These are phyloP conservation scores for Oncorhynchus nerka DNA, from an alignment of 2,113 vertebrate genomes.

Conservation along the genomic window DNA sequence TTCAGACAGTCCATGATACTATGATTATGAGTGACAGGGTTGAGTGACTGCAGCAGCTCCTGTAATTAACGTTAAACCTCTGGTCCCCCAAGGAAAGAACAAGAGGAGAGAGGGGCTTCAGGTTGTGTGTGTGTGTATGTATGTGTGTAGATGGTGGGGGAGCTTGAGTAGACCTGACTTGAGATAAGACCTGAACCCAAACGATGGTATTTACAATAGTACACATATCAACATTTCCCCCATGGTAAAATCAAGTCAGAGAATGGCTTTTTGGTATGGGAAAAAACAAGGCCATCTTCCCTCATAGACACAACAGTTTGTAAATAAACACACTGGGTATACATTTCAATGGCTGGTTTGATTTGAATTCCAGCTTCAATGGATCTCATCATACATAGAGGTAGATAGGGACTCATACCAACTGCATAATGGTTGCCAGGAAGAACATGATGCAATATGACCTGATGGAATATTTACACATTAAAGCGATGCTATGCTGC, in stretches of 20 bases:
- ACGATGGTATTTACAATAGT: too few species aligned
- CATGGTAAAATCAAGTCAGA: background rate
- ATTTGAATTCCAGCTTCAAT: background rate
- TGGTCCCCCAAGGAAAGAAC: background rate
- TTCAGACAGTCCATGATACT: background rate
- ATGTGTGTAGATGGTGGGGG: too few species aligned
- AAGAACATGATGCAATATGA: background rate
- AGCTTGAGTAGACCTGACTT: too few species aligned
- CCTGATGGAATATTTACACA: slow-evolving; percentile 1
- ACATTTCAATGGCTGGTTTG: background rate
- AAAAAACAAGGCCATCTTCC: too few species aligned
- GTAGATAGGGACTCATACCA: background rate
- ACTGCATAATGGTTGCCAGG: background rate
- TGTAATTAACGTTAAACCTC: background rate
- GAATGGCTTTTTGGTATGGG: too few species aligned
- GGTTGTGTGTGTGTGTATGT: background rate
- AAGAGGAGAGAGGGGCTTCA: background rate
- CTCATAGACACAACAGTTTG: too few species aligned
- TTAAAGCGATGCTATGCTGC: slow-evolving; percentile 7
- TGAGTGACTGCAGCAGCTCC: background rate
- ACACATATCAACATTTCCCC: background rate
- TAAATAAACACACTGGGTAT: background rate
- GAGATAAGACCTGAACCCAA: too few species aligned
- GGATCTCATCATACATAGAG: background rate
- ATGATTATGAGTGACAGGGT: background rate